Conservation (phyloP, 2,888 invertebrate species). For the Malthinus flaveolus region DNA sequence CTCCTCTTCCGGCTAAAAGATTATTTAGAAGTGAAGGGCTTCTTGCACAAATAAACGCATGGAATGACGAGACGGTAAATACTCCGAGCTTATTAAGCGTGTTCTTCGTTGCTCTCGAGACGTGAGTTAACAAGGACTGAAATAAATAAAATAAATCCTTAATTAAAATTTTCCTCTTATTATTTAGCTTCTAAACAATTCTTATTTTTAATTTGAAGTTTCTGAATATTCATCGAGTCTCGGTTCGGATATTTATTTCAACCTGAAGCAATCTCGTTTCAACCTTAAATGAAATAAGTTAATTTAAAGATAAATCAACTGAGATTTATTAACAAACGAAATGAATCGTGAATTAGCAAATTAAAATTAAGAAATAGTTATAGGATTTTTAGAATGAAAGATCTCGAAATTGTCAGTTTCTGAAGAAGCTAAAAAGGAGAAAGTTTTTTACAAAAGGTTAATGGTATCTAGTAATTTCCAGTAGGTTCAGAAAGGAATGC, state of each 20-base stretch:
- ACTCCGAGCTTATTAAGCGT: constrained; percentile 94
- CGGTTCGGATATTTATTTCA: not conserved
- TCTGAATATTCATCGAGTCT: not conserved
- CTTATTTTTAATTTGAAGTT: not conserved
- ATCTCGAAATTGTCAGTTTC: no score
- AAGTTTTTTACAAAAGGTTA: no score
- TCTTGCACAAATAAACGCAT: constrained; percentile 95
- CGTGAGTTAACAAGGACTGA: constrained; percentile 93
- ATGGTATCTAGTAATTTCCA: no score
- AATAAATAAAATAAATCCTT: constrained; percentile 40
- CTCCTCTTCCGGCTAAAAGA: constrained; percentile 85
- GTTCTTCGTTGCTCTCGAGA: constrained; percentile 92
- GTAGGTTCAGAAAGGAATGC: no score
- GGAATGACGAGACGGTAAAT: constrained; percentile 97
- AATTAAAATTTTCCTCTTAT: not conserved
- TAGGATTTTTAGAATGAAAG: no score
- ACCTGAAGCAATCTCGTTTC: constrained; percentile 10
- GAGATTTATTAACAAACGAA: no score
- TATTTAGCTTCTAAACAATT: not conserved
- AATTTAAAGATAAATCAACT: not conserved
- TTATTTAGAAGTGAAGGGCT: constrained; percentile 92
- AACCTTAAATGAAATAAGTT: constrained; percentile 9
- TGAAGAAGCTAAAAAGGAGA: no score
- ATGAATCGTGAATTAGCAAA: no score
- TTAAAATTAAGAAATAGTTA: no score